Conservation (phyloP, 2,888 invertebrate genomes). For the Spialia ferax region DNA sequence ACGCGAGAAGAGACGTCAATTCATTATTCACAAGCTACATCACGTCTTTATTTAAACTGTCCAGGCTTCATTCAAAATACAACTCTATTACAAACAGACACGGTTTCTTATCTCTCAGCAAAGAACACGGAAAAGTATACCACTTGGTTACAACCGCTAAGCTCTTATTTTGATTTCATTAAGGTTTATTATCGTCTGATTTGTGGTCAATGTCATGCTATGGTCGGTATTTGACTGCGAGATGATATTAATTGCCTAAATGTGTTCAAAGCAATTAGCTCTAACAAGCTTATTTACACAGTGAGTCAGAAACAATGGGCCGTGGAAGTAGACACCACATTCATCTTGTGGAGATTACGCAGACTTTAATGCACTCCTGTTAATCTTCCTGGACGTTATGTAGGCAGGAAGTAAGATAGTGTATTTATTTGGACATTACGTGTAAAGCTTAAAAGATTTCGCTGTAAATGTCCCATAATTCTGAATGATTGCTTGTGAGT, state of each 20-base stretch:
- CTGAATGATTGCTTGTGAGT: background rate
- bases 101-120: conserved; percentile 32
- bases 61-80: conserved; percentile 6
- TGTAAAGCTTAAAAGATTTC: background rate
- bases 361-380: conserved; percentile 18
- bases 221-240: conserved; percentile 42
- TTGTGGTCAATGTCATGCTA: conserved; percentile 43
- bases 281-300: conserved; percentile 52
- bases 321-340: conserved; percentile 27
- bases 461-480: conserved; percentile 1
- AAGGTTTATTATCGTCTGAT: conserved; percentile 11
- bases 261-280: conserved; percentile 55
- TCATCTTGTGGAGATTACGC: conserved; percentile 34
- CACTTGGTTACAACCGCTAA: background rate
- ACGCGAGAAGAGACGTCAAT: conserved; percentile 31
- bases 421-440: conserved; percentile 14
- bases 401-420: conserved; percentile 5
- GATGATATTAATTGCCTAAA: conserved; percentile 55
- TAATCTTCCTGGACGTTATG: conserved; percentile 16
- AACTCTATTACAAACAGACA: conserved; percentile 32
- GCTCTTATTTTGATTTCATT: background rate
- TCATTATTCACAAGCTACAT: conserved; percentile 43
- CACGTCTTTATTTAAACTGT: conserved; percentile 41
- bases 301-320: conserved; percentile 44
- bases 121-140: conserved; percentile 32